phyloP scores from a whole-genome alignment of 2,797 vertebrate species.

The Esox masquinongy region DNA sequence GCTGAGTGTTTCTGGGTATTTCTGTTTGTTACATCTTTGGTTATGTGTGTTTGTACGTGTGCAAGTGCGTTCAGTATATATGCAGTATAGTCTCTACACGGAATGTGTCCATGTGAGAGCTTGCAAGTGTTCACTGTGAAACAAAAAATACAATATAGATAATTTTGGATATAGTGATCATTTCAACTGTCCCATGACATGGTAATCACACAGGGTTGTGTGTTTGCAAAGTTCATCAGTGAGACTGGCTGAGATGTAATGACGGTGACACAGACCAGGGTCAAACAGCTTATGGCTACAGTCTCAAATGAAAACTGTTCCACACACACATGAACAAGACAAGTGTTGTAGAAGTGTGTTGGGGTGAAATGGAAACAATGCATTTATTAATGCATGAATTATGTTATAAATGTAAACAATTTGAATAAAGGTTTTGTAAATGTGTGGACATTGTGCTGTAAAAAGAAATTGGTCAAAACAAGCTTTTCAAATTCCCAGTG shows the following conservation, averaged over 20 bases:
- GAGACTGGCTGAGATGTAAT: not conserved
- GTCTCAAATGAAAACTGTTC: not conserved
- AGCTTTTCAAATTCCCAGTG: too few species aligned
- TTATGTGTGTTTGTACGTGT: not conserved
- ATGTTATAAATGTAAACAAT: too few species aligned
- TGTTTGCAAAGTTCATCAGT: not conserved
- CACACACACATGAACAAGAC: not conserved
- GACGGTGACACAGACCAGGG: not conserved
- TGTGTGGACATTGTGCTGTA: too few species aligned
- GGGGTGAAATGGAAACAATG: too few species aligned
- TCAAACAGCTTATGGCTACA: not conserved
- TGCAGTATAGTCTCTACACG: not conserved
- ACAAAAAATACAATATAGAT: not conserved
- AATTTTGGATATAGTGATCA: not conserved
- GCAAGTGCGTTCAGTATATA: not conserved
- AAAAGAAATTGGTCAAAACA: too few species aligned
- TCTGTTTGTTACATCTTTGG: not conserved
- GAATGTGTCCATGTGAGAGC: not conserved
- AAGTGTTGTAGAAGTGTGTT: too few species aligned
- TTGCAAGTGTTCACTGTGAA: not conserved
- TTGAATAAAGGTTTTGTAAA: too few species aligned
- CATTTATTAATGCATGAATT: too few species aligned
- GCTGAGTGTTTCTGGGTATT: constrained; percentile 7
- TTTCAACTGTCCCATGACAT: not conserved
- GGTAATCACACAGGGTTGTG: constrained; percentile 3